Base-by-base conservation (phyloP, 2,888 invertebrate species). In the Hydrotaea cyrtoneurina region DNA sequence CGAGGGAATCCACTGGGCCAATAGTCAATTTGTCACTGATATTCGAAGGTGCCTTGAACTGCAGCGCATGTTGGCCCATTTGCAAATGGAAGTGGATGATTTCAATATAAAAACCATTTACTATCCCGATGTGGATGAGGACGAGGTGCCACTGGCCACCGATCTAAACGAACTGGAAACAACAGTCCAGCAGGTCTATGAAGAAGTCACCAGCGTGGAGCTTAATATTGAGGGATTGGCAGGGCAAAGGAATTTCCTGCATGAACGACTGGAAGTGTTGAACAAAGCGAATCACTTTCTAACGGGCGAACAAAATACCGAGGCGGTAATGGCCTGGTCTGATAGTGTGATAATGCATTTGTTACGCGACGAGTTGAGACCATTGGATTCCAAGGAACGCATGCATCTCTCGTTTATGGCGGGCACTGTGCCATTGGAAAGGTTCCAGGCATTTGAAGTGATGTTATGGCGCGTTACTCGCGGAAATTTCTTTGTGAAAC, bases 401-500 rank as follows among this genome's bases (percentile, higher is more conserved):
- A 26, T 77, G 4, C 86, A 85, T n/a, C 83, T 91, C 19, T 88
- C 98, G 91, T 99, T 99, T 94, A 96, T 99, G 86, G 97, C 99
- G 87, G 99, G 99, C 83, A 98, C 98, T 78, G 98, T 99, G 87
- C 94, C 96, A 78, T 94, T 98, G 71, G 98, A 98, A 91, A 95
- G 97, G 86, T 96, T 98, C 87, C 96, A 97, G 10, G 95, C 97
- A 0, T 99, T 99, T 92, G 99, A 99, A 93, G 94, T 98, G 53
- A 96, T 99, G 95, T 92, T 99, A 86, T 99, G 98, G 98, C 95
- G 99, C 86, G 97, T 98, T 4, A 99, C 98, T 89, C 95, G 98
- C 79, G 98, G 98, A 85, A 98, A 98, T 92, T 98, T 98, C 59
- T 98, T 98, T 93, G 93, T 99, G 26, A 94, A 97, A 17, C 97